Evolutionary conservation across 1,140 invertebrate species (phyloP), one percentile per base, ranked within the genome.

Genomic region (Leptinotarsa defecta): DNA sequence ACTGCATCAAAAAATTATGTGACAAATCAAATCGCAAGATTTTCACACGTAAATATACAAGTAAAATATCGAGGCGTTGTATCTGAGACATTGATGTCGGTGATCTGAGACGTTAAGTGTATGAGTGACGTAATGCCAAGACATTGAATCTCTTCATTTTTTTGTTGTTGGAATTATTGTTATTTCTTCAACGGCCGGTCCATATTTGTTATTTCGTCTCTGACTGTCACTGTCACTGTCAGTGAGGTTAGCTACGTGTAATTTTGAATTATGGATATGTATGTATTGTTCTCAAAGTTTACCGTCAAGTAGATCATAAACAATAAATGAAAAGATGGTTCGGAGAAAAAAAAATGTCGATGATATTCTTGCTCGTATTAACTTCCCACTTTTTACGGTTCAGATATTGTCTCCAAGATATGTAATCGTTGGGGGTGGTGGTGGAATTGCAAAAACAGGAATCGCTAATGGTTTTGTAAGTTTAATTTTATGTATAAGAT

Each of bases 371-470:
- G 93, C 94, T 76, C 90, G 91, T 79, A 93, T 97, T 49, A 96
- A 97, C 90, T 98, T 97, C 88, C 97, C 96, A 1, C 88, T 97
- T 20, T 99, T 98, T 85, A 92, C 93, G 2, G 88, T 98, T 24
- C 93, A 96, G 86, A 94, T 95, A 57, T 87, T 99, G 48, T 96
- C 95, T 34, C 95, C 93, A 86, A 91, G 96, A 75, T 96, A 99
- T 88, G 92, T 99, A 81, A 86, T 99, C 65, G 95, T 99, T 48
- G 96, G 94, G 77, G 97, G 97, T 63, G 97, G 97, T 68, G 97
- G 97, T 72, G 97, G 97, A 68, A 93, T 94, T 19, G 93, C 96
- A 20, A 98, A 97, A 87, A 98, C 96, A 63, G 97, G 97, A 24
- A 94, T 99, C 74, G 52, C 52, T 6, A 99, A 99, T 90, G 95